Percentiles rank a stretch among this genome's conserved stretches.
These are phyloP conservation scores for Cantharis lateralis DNA, from an alignment of 2,888 invertebrate species.

Conservation along the genomic window DNA sequence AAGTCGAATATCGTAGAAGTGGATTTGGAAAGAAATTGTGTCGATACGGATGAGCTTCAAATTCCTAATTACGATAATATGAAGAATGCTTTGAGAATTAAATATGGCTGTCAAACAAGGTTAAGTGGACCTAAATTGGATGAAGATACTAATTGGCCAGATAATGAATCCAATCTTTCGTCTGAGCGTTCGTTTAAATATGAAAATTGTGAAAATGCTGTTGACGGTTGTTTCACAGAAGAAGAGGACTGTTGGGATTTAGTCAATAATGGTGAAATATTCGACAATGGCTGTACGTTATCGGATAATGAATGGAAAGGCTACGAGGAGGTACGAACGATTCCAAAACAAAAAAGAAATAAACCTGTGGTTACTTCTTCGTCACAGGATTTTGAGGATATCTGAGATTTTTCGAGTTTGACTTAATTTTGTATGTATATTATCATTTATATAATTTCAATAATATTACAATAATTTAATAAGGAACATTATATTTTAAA, in stretches of 20 bases:
- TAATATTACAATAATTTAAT: too few species aligned
- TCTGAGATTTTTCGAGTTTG: background rate
- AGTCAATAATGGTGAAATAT: background rate
- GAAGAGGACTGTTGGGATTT: background rate
- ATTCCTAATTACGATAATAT: conserved; percentile 10
- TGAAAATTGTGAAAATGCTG: background rate
- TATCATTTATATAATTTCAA: too few species aligned
- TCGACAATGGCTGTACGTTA: conserved; percentile 8
- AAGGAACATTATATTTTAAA: too few species aligned
- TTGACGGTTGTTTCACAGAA: background rate
- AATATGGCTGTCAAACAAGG: background rate
- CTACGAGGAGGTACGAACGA: background rate
- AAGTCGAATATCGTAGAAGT: conserved; percentile 2
- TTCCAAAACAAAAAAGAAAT: background rate
- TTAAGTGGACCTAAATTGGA: conserved; percentile 3
- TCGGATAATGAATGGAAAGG: conserved; percentile 24
- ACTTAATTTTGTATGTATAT: too few species aligned
- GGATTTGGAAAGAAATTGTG: conserved; percentile 32
- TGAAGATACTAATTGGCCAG: background rate
- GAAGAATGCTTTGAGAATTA: conserved; percentile 5
- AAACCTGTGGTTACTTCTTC: background rate
- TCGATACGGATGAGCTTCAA: conserved; percentile 6
- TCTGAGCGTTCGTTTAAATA: background rate
- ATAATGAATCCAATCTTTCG: background rate
- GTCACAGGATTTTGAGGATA: background rate